Base-by-base conservation (phyloP, 2,797 vertebrate genomes). In the Geotrypetes seraphini region DNA sequence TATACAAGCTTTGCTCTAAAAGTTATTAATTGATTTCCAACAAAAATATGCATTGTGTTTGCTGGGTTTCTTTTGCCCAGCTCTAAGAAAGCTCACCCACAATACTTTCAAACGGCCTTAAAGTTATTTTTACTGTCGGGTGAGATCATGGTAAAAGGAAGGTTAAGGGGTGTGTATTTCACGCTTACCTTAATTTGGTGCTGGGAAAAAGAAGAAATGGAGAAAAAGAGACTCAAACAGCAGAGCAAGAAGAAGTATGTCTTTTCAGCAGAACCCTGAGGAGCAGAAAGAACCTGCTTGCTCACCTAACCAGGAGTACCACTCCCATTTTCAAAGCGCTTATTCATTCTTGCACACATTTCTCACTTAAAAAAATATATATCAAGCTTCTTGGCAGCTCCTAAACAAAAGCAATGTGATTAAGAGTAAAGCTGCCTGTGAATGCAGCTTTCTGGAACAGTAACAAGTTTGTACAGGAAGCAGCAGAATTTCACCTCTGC, bases 181-280 rank as follows among this genome's bases (percentile, higher is more conserved):
- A 7, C 17, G 61, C 78, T 78, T 60, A 83, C 79, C 78, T 73
- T 51, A 33, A 40, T 52, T 43, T 18, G 32, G 39, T 38, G 16
- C 61, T 19, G 31, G n/a, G 35, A 7, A 48, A 50, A 51, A 0
- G 1, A 35, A 47, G 38, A n/a, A 17, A n/a, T n/a, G n/a, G n/a
- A n/a, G 19, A 36, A 15, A 19, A 6, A 22, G 17, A 17, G 34
- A 36, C 46, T 37, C 39, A 56, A 28, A 17, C 24, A 12, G 17
- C 12, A 28, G 23, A 22, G 53, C 42, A 31, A 31, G 1, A 47
- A 44, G 45, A 53, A 37, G 32, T 13, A 10, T 39, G 24, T 12
- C 38, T 13, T 35, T 0, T 21, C 30, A 28, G 42, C 20, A 10
- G 29, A 12, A 31, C 32, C 16, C n/a, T 25, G 46, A 5, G 1